Evolutionary conservation across 2,113 vertebrate species (phyloP).

Genomic region (Aphyosemion australe): DNA sequence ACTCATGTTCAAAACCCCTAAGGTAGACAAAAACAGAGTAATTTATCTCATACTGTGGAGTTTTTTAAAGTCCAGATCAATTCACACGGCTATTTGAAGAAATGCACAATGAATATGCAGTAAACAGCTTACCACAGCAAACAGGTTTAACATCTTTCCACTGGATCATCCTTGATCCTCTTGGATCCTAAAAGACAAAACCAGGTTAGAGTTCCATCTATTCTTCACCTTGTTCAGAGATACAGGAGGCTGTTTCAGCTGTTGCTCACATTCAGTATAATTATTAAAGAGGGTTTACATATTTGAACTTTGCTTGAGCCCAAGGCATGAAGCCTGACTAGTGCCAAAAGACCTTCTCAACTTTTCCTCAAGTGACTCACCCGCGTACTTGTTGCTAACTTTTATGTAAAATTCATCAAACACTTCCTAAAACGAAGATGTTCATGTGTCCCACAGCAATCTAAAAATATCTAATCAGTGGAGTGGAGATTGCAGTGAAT

Average conservation of each 20-base stretch:
- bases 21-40: constrained; percentile 27
- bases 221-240: not conserved
- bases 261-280: not conserved
- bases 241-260: not conserved
- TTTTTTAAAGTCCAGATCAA: no score
- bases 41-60: no score
- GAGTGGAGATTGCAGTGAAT: not conserved
- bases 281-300: not conserved
- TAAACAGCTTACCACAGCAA: constrained; percentile 85
- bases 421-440: no score
- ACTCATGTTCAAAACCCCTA: constrained; percentile 89
- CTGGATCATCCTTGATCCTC: constrained; percentile 90
- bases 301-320: constrained; percentile 27
- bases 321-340: constrained; percentile 2
- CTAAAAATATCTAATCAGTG: not conserved
- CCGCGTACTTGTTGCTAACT: constrained; percentile 13
- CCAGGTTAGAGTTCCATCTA: not conserved
- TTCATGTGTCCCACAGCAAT: not conserved
- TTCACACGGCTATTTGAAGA: no score
- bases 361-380: not conserved
- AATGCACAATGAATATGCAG: no score
- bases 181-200: constrained; percentile 83
- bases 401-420: not conserved
- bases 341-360: constrained; percentile 7
- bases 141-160: constrained; percentile 84